Evolutionary conservation across 1,140 invertebrate species (phyloP).

Genomic region (Sminthurinus signatus): DNA sequence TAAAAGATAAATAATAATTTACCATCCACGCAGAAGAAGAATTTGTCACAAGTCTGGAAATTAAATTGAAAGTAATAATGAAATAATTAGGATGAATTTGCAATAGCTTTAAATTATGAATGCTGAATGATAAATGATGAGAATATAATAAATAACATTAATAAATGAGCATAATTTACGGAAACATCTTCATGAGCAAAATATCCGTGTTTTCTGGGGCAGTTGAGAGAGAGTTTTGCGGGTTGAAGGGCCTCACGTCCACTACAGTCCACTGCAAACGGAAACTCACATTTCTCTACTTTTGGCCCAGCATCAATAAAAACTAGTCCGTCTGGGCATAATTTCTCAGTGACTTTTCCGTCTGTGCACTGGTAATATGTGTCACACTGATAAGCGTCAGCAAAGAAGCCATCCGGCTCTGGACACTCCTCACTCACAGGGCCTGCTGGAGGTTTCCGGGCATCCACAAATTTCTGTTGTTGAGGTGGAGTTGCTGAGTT

Average conservation of each 20-base stretch:
- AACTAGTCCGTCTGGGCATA: constrained; percentile 67
- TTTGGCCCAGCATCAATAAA: constrained; percentile 76
- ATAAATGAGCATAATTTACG: too few species aligned
- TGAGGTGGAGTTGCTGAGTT: background rate
- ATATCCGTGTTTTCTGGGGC: constrained; percentile 77
- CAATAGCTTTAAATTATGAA: too few species aligned
- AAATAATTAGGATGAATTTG: too few species aligned
- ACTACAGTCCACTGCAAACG: constrained; percentile 35
- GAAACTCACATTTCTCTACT: constrained; percentile 72
- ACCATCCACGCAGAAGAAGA: constrained; percentile 85
- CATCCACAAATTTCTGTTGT: background rate
- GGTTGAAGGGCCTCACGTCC: constrained; percentile 46
- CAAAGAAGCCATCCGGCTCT: constrained; percentile 74
- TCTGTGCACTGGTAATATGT: constrained; percentile 76
- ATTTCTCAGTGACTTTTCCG: constrained; percentile 50
- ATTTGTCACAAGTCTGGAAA: too few species aligned
- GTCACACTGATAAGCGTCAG: constrained; percentile 79
- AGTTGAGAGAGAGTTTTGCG: constrained; percentile 64
- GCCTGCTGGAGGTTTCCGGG: constrained; percentile 1
- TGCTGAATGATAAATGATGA: too few species aligned
- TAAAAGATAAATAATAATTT: too few species aligned
- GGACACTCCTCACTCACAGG: constrained; percentile 56
- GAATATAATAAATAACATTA: too few species aligned
- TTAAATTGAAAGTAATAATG: too few species aligned
- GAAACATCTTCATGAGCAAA: constrained; percentile 80